phyloP scores from a whole-genome alignment of 2,888 invertebrate species.

The Dexiosoma caninum region DNA sequence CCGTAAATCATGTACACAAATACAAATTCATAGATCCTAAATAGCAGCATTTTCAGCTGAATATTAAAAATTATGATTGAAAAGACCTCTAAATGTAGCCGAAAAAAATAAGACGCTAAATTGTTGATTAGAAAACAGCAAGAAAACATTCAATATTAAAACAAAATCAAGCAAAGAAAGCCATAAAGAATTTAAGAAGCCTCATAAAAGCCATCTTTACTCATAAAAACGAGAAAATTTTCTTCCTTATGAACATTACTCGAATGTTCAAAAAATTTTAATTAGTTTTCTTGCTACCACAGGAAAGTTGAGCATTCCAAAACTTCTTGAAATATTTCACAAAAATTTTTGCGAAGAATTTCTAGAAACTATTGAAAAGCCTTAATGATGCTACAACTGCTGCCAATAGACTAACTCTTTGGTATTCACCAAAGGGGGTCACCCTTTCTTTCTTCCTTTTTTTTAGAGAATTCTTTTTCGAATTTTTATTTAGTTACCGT shows the following conservation, averaged over 20 bases:
- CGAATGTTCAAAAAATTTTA: slow-evolving; percentile 11
- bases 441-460: too few relatives aligned
- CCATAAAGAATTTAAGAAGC: slow-evolving; percentile 10
- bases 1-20: too few relatives aligned
- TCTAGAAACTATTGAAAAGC: background rate
- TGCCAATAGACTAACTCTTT: background rate
- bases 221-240: slow-evolving; percentile 37
- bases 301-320: background rate
- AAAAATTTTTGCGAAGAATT: background rate
- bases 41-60: too few relatives aligned
- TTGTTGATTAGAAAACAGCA: too few relatives aligned
- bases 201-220: slow-evolving; percentile 32
- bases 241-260: background rate
- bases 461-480: too few relatives aligned
- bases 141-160: slow-evolving; percentile 14
- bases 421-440: background rate
- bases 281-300: background rate
- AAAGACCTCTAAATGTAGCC: too few relatives aligned
- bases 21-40: too few relatives aligned
- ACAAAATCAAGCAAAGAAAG: background rate
- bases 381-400: background rate
- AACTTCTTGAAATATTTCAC: slow-evolving; percentile 6
- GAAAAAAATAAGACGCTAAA: too few relatives aligned
- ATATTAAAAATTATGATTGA: too few relatives aligned
- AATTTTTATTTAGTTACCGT: too few relatives aligned